These are phyloP conservation scores for Drosophila sechellia DNA, from an alignment of 1,140 invertebrate genomes.

Conservation along the genomic window DNA sequence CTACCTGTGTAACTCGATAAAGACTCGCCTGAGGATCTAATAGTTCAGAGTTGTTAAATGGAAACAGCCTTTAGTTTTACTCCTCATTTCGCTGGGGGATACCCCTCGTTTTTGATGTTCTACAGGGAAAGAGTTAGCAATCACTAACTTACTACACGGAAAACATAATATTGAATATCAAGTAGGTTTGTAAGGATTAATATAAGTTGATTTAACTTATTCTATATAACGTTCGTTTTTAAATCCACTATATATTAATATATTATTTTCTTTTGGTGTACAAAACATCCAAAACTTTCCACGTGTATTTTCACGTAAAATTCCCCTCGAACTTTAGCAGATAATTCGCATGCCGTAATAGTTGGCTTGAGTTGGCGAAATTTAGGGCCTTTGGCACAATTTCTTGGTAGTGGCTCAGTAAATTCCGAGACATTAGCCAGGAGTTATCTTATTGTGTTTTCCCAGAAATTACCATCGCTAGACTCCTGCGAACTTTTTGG, in stretches of 20 bases:
- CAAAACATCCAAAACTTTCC: neutral
- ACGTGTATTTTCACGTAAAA: neutral
- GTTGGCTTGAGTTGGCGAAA: neutral
- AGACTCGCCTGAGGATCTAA: neutral
- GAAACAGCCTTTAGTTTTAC: neutral
- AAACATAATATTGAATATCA: neutral
- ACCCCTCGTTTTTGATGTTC: neutral
- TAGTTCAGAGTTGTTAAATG: neutral
- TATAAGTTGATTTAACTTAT: too few species aligned
- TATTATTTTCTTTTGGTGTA: neutral
- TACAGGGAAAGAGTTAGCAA: neutral
- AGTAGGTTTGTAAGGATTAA: too few species aligned
- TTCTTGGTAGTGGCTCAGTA: neutral
- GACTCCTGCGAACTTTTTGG: neutral
- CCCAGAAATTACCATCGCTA: neutral
- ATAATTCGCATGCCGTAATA: neutral
- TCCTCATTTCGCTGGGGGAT: neutral
- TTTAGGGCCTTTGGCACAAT: neutral
- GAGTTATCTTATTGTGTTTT: slow-evolving; percentile 4
- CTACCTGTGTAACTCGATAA: too few species aligned
- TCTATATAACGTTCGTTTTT: too few species aligned
- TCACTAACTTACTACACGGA: neutral
- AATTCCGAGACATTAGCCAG: slow-evolving; percentile 9
- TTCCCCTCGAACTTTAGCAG: slow-evolving; percentile 1
- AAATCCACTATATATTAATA: too few species aligned